Evolutionary conservation across 2,113 vertebrate genomes (phyloP), one percentile per base, ranked within the genome.

Genomic region (Salvator merianae): DNA sequence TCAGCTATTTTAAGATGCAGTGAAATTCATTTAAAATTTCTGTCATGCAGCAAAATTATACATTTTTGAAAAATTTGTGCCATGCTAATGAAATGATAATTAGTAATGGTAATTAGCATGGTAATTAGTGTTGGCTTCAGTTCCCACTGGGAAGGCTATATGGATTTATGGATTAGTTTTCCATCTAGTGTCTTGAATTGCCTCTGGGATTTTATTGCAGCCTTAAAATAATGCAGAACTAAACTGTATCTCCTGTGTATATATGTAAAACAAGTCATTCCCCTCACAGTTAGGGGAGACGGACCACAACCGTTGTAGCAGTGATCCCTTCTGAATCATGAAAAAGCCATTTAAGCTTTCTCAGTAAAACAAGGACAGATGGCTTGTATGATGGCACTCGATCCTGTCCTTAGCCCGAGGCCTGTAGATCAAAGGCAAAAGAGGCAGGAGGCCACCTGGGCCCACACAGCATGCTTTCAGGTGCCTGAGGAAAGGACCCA

Each of bases 101-200:
- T 79, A 85, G 77, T 66, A 62, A 50, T 50, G 55, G 69, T 71
- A 79, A 79, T 84, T 84, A 84, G 83, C 22, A 63, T 65, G 68
- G 83, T 72, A 47, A 63, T 85, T 85, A 73, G 40, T 38, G 71
- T 50, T 34, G 59, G 53, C 55, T 79, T 65, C 77, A 73, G 55
- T 73, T 85, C 83, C 83, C 83, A 63, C 38, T 72, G 38, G 77
- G 59, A 73, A 72, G n/a, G 62, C 69, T 40, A 66, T 65, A 50
- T 18, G 24, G 77, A 84, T 78, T 62, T 84, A 79, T 85, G 55
- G 83, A 85, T 85, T 85, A 79, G 83, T n/a, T 38, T 79, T 53
- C 70, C 34, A 79, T 79, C 68, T 32, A 72, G 26, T 65, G 68
- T 55, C 28, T 43, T 43, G 36, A 62, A 65, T 74, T 34, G 55